A percentile compares a stretch with the other conserved stretches of the same genome.
Evolutionary conservation across 2,797 vertebrate genomes (phyloP).

Genomic region (Apodemus agrarius): DNA sequence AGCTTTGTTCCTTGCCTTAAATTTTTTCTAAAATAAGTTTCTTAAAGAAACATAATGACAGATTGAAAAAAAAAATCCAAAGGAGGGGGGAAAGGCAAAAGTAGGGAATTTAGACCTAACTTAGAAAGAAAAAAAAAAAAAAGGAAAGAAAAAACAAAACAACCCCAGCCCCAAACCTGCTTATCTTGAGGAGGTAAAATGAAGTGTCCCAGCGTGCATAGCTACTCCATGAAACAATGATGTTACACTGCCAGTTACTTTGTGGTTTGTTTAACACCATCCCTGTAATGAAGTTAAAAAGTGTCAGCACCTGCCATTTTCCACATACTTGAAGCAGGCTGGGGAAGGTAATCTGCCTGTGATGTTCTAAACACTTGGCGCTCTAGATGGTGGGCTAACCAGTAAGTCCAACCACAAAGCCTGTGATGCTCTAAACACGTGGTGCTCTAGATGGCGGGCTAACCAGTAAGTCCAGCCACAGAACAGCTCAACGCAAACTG

Average conservation of each 20-base stretch:
- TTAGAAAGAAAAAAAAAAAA: not conserved
- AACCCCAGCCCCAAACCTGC: not conserved
- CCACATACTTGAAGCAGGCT: constrained; percentile 65
- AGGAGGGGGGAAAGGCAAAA: constrained; percentile 71
- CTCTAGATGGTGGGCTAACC: constrained; percentile 34
- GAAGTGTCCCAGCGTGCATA: constrained; percentile 62
- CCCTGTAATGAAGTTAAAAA: constrained; percentile 69
- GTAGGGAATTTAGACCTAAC: constrained; percentile 71
- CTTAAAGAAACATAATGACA: constrained; percentile 86
- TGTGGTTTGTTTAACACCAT: constrained; percentile 71
- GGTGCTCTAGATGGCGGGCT: not conserved
- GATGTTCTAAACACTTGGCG: constrained; percentile 33
- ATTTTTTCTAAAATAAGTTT: constrained; percentile 83
- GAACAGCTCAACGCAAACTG: constrained; percentile 71
- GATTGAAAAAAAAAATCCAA: constrained; percentile 79
- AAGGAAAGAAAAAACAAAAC: constrained; percentile 24
- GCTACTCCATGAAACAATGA: constrained; percentile 66
- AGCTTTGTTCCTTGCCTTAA: constrained; percentile 84
- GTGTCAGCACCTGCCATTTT: constrained; percentile 57
- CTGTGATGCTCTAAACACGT: too few relatives aligned
- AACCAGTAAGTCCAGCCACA: constrained; percentile 37
- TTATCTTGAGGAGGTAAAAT: constrained; percentile 65
- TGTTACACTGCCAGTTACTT: constrained; percentile 64
- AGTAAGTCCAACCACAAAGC: constrained; percentile 41
- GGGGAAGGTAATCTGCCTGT: constrained; percentile 65